Evolutionary conservation across 2,888 invertebrate genomes (phyloP).

Genomic region (Dryadula phaetusa): DNA sequence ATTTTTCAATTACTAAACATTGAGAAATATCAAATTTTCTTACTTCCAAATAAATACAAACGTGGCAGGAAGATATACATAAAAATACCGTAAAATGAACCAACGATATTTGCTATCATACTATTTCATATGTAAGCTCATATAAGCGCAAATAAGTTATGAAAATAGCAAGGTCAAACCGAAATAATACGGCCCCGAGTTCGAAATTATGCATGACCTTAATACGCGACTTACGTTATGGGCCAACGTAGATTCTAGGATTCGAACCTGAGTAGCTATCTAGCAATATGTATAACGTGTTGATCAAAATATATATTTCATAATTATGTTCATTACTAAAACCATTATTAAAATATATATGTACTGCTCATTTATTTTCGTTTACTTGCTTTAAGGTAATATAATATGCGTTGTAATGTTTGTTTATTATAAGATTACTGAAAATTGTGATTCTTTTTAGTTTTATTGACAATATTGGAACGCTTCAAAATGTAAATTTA

Average conservation of each 20-base stretch:
- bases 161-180: slow-evolving; percentile 38
- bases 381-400: neutral
- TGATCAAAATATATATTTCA: neutral
- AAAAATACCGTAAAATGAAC: slow-evolving; percentile 21
- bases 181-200: slow-evolving; percentile 36
- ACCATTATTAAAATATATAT: neutral
- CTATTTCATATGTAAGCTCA: slow-evolving; percentile 28
- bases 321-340: too few species aligned
- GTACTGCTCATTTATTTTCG: neutral
- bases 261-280: slow-evolving; percentile 12
- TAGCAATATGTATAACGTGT: neutral
- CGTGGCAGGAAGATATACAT: slow-evolving; percentile 20
- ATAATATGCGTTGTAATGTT: too few species aligned
- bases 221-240: slow-evolving; percentile 39
- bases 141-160: slow-evolving; percentile 35
- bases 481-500: too few species aligned
- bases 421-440: too few species aligned
- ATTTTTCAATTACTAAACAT: neutral
- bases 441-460: too few species aligned
- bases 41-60: neutral
- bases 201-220: slow-evolving; percentile 42
- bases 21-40: neutral
- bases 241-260: slow-evolving; percentile 24
- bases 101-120: slow-evolving; percentile 22
- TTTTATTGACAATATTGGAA: too few species aligned